Percentiles rank a stretch among this genome's conserved stretches.
These are phyloP conservation scores for Parauchenoglanis ngamensis DNA, from an alignment of 2,797 vertebrate genomes.

Conservation along the genomic window DNA sequence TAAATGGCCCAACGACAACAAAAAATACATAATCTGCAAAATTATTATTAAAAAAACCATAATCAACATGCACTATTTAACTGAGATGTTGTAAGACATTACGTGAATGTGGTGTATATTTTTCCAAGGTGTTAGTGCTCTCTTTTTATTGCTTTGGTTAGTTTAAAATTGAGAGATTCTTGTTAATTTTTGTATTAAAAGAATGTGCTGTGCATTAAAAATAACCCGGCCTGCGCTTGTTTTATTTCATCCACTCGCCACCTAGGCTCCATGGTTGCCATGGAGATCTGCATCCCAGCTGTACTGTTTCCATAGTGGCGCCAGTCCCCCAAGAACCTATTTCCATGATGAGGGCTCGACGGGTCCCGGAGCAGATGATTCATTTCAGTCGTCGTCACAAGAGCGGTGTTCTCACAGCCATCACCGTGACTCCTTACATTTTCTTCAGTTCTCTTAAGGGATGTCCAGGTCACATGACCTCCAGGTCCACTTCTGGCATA, in stretches of 20 bases:
- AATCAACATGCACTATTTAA: slow-evolving; percentile 81
- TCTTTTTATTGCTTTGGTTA: slow-evolving; percentile 83
- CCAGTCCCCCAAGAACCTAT: slow-evolving; percentile 61
- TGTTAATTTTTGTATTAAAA: slow-evolving; percentile 84
- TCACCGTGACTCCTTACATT: slow-evolving; percentile 38
- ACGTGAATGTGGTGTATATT: slow-evolving; percentile 83
- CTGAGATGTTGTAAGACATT: slow-evolving; percentile 75
- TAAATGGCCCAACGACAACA: slow-evolving; percentile 77
- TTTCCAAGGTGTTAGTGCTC: slow-evolving; percentile 83
- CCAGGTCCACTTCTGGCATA: slow-evolving; percentile 16
- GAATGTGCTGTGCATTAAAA: slow-evolving; percentile 80
- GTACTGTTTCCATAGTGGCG: slow-evolving; percentile 74
- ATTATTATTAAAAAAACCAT: slow-evolving; percentile 67
- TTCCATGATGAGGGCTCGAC: slow-evolving; percentile 61
- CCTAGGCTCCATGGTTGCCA: slow-evolving; percentile 66
- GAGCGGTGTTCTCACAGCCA: slow-evolving; percentile 63
- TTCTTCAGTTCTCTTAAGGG: background rate
- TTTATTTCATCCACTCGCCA: slow-evolving; percentile 55
- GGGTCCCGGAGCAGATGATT: slow-evolving; percentile 56
- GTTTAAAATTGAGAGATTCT: slow-evolving; percentile 75
- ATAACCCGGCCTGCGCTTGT: slow-evolving; percentile 62
- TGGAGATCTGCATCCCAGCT: slow-evolving; percentile 70
- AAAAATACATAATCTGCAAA: slow-evolving; percentile 80
- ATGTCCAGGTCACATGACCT: slow-evolving; percentile 11
- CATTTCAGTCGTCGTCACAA: slow-evolving; percentile 64